Evolutionary conservation across 2,113 vertebrate genomes (phyloP), one percentile per base, ranked within the genome.

Genomic region (Psilopogon haemacephalus): DNA sequence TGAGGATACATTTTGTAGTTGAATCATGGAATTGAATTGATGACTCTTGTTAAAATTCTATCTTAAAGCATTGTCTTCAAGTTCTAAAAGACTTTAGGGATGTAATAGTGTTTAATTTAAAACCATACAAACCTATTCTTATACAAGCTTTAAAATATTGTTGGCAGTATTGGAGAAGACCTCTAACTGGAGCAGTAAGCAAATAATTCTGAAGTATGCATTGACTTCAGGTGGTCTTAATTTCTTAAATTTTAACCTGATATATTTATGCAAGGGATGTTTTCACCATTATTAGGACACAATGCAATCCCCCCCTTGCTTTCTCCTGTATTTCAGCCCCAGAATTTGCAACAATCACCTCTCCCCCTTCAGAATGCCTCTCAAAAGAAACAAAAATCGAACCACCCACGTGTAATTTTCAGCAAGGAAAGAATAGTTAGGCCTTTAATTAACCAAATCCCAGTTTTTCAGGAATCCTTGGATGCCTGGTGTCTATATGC

Each of bases 1-100:
- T 76, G 65, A 82, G 12, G 27, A 67, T 89, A 50, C 58, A 75
- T 95, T 96, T 95, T 95, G 68, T 78, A 94, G 77, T 74, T 77
- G 84, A 93, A 91, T 95, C 79, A 76, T 44, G 21, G 88, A 95
- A 94, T 74, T 84, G 38, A 95, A 74, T 73, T 86, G 46, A 46
- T 80, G 19, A 63, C 32, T 33, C 42, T 75, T 89, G 72, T 84
- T 92, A 92, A 92, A 96, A 95, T 93, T 91, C 56, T 59, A 3
- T 86, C 30, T 62, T 54, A 89, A 89, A 91, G 33, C n/a, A 35
- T 64, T 86, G 13, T 60, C n/a, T 89, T 93, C 24, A 84, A 60
- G 19, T 83, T 85, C 37, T 86, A 58, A 71, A 80, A 56, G 11
- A 54, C 28, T 59, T 73, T 5, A 0, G 37, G 8, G n/a, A 28